These are phyloP conservation scores for Trematomus loennbergii DNA, from an alignment of 2,113 vertebrate species.

Conservation along the genomic window DNA sequence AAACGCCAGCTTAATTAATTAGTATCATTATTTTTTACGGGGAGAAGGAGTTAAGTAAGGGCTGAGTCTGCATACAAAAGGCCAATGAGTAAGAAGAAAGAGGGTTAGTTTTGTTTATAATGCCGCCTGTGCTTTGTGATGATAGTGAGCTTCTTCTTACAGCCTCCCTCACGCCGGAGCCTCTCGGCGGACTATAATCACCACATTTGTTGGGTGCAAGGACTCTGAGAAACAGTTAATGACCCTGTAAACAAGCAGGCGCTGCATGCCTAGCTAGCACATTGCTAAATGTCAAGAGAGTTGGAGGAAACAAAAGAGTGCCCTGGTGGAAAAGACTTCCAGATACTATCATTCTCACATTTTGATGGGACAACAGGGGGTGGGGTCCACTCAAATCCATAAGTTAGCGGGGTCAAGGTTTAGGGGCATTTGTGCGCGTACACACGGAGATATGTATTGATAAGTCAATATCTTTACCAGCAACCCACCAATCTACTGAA, in stretches of 20 bases:
- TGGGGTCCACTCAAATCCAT: constrained; percentile 17
- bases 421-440: constrained; percentile 5
- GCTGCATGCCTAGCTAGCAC: constrained; percentile 43
- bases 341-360: neutral
- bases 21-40: constrained; percentile 46
- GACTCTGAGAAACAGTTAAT: constrained; percentile 64
- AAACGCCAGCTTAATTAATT: constrained; percentile 64
- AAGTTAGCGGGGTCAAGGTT: constrained; percentile 51
- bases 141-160: constrained; percentile 43
- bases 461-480: constrained; percentile 33
- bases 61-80: constrained; percentile 57
- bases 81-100: constrained; percentile 25
- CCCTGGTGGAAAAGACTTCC: constrained; percentile 1
- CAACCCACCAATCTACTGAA: neutral
- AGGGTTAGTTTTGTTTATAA: constrained; percentile 57
- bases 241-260: constrained; percentile 69
- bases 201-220: constrained; percentile 61
- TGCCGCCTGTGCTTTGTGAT: constrained; percentile 51
- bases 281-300: constrained; percentile 63
- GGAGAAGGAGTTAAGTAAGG: constrained; percentile 22
- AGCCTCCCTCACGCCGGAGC: constrained; percentile 25
- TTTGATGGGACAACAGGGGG: neutral
- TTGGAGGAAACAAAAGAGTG: constrained; percentile 2
- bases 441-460: constrained; percentile 48
- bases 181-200: constrained; percentile 64